Evolutionary conservation across 2,888 invertebrate genomes (phyloP), one percentile per base, ranked within the genome.

Genomic region (Phyllotreta cruciferae): DNA sequence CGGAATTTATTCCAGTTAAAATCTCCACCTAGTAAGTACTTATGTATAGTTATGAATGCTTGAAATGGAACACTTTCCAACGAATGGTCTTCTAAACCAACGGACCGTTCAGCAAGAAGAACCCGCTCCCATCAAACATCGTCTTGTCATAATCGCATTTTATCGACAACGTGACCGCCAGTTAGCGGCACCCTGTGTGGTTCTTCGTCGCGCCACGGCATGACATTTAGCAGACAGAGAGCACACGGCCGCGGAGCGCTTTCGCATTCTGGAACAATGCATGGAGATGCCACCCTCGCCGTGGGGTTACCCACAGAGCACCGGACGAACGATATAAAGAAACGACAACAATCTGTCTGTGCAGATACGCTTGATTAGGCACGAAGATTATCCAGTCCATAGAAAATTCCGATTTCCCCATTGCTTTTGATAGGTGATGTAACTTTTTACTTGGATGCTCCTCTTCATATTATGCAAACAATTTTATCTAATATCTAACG

Each of bases 241-340:
- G 37, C 37, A 37, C 52, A 47, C 52, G 37, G 52, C 41, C 41
- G 10, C 10, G 10, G 10, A n/a, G n/a, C 10, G 10, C 52, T 69
- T 77, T 75, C 77, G 75, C 76, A 76, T 77, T 72, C 24, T 76
- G 71, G 74, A 75, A 78, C 77, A 77, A 78, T 75, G 70, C 73
- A 71, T 24, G 24, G 24, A 24, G 24, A 24, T 24, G 24, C 24
- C 24, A 24, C 24, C 24, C 24, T 24, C 24, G 24, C 24, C 24
- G 24, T 24, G 24, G 24, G 24, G 24, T 24, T 24, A 24, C 24
- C 24, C 24, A 24, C 24, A 24, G 24, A 24, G 24, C 24, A 24
- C 24, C 24, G 24, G 24, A 24, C 24, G 70, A 72, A 24, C 24
- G 70, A 72, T 69, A 70, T 71, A 75, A 75, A 76, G 76, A 74